phyloP scores from a whole-genome alignment of 2,888 invertebrate genomes.

The Seira musarum region DNA sequence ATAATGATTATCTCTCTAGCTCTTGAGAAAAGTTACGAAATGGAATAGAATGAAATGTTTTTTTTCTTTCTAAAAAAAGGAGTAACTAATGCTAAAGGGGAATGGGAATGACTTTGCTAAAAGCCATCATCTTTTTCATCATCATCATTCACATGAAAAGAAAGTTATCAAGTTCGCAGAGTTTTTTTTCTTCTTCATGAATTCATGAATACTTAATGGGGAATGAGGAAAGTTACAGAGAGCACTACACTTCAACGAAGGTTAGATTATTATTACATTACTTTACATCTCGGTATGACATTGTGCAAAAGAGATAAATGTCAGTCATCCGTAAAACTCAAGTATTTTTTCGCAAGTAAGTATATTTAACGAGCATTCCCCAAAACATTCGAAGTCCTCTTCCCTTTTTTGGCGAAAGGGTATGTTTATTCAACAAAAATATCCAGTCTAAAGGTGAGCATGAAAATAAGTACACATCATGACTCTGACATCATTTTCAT shows the following conservation, averaged over 20 bases:
- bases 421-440: too few relatives aligned
- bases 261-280: too few relatives aligned
- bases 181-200: constrained; percentile 18
- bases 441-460: too few relatives aligned
- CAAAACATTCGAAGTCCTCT: too few relatives aligned
- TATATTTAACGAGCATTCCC: too few relatives aligned
- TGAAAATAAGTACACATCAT: too few relatives aligned
- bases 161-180: constrained; percentile 10
- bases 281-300: constrained; percentile 13
- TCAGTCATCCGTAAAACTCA: constrained; percentile 15
- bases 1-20: too few relatives aligned
- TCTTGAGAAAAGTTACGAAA: too few relatives aligned
- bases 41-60: neutral
- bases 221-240: neutral
- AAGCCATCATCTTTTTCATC: neutral
- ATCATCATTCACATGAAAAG: neutral
- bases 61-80: neutral
- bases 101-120: neutral
- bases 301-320: neutral
- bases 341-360: too few relatives aligned
- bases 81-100: neutral
- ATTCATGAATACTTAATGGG: constrained; percentile 27
- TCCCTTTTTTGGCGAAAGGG: too few relatives aligned
- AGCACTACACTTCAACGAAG: too few relatives aligned
- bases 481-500: too few relatives aligned